Conservation (phyloP, 2,888 invertebrate genomes). For the Zootermopsis nevadensis region DNA sequence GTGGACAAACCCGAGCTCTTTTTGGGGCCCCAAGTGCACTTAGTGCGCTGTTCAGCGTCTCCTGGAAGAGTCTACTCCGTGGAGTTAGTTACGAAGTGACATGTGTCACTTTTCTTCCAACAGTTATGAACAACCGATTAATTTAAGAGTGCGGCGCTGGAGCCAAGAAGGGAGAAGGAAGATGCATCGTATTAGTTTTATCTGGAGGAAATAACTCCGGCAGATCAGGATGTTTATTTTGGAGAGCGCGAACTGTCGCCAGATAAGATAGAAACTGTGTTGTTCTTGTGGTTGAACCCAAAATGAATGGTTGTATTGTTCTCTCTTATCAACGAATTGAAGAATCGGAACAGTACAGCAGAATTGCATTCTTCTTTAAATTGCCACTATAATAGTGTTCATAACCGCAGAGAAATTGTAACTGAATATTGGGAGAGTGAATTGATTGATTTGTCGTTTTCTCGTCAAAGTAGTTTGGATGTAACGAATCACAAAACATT, state of each 20-base stretch:
- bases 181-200: conserved; percentile 31
- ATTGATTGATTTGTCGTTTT: too few species aligned
- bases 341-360: too few species aligned
- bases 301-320: conserved; percentile 20
- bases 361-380: too few species aligned
- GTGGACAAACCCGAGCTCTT: too few species aligned
- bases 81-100: not conserved
- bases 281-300: not conserved
- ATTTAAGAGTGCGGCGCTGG: not conserved
- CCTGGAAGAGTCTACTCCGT: too few species aligned
- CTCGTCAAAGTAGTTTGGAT: too few species aligned
- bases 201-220: conserved; percentile 27
- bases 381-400: too few species aligned
- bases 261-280: conserved; percentile 13
- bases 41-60: too few species aligned
- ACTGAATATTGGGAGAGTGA: too few species aligned
- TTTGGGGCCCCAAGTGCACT: too few species aligned
- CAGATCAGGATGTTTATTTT: conserved; percentile 33
- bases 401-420: too few species aligned
- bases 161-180: not conserved
- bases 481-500: too few species aligned
- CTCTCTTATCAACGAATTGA: not conserved
- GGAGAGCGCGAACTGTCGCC: not conserved
- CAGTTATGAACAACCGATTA: conserved; percentile 3
- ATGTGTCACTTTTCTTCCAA: not conserved